Conservation (phyloP, 2,888 invertebrate genomes). For the Panopea generosa region DNA sequence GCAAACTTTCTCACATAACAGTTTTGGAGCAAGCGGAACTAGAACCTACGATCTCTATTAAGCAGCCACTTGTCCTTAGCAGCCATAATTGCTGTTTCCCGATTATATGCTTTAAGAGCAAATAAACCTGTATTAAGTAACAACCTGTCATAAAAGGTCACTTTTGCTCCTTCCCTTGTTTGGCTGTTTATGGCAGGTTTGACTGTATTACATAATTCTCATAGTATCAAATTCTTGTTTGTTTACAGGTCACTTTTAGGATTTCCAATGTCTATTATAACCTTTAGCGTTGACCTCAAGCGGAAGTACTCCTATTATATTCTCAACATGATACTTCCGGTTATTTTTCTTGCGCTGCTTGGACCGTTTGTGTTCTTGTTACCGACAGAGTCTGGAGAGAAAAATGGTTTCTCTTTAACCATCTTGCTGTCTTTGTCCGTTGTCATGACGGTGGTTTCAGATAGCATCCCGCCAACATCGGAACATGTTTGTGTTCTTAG, state of each 20-base stretch:
- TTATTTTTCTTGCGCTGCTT: slow-evolving; percentile 48
- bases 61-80: too few species aligned
- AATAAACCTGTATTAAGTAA: too few species aligned
- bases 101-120: too few species aligned
- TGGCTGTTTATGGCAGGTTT: too few species aligned
- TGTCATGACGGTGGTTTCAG: slow-evolving; percentile 53
- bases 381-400: slow-evolving; percentile 61
- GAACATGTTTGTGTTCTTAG: slow-evolving; percentile 51
- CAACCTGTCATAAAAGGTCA: too few species aligned
- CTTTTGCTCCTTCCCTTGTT: too few species aligned
- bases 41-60: too few species aligned
- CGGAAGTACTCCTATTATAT: slow-evolving; percentile 58
- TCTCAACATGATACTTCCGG: slow-evolving; percentile 50
- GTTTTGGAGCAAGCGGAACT: too few species aligned
- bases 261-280: slow-evolving; percentile 23
- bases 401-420: slow-evolving; percentile 53
- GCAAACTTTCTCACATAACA: too few species aligned
- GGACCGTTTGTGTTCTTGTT: slow-evolving; percentile 53
- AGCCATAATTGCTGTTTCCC: too few species aligned
- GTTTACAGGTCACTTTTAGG: slow-evolving; percentile 20
- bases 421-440: slow-evolving; percentile 59
- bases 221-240: too few species aligned
- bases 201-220: too few species aligned
- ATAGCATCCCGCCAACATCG: slow-evolving; percentile 58
- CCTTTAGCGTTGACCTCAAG: slow-evolving; percentile 35